phyloP scores from a whole-genome alignment of 2,113 vertebrate genomes.

The Mesocricetus auratus region DNA sequence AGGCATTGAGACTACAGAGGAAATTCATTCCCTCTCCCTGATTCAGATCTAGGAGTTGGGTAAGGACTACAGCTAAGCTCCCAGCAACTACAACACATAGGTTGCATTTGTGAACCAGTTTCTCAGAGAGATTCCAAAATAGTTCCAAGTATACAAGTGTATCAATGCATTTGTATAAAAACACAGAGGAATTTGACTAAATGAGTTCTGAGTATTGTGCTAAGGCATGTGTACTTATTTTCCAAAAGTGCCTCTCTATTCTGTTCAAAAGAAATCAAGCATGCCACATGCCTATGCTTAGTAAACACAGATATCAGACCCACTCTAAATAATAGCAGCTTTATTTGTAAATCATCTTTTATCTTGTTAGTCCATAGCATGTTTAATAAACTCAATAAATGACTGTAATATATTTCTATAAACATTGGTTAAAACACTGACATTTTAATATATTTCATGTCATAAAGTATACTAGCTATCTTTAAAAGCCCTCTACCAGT shows the following conservation, averaged over 20 bases:
- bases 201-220: neutral
- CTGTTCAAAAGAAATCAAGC: conserved; percentile 19
- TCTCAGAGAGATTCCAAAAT: conserved; percentile 32
- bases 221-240: conserved; percentile 17
- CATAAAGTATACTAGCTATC: conserved; percentile 71
- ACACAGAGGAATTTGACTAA: neutral
- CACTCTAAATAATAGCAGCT: conserved; percentile 57
- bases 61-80: neutral
- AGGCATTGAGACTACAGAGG: neutral
- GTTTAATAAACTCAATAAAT: conserved; percentile 76
- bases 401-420: conserved; percentile 75
- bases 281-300: neutral
- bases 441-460: conserved; percentile 74
- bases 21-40: neutral
- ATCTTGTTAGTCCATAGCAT: conserved; percentile 68
- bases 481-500: conserved; percentile 63
- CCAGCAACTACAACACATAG: neutral
- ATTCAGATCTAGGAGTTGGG: neutral
- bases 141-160: neutral
- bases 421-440: conserved; percentile 78
- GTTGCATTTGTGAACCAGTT: neutral
- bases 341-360: conserved; percentile 69
- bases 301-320: neutral
- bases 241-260: neutral
- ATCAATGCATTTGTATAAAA: neutral